Conservation (phyloP, 2,797 vertebrate species). For the Phyllotis vaccarum region DNA sequence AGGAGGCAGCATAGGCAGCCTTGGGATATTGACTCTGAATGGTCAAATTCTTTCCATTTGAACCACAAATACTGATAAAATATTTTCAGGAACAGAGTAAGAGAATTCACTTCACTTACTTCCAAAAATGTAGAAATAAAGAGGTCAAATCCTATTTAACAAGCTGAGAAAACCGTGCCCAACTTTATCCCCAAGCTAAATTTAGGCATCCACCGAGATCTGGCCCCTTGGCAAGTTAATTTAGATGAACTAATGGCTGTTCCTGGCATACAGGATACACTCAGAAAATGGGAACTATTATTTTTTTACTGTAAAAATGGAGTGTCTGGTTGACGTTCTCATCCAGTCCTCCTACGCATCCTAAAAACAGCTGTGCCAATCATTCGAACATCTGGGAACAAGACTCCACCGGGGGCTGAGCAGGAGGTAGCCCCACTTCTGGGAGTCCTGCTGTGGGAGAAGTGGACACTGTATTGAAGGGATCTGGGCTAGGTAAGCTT, state of each 20-base stretch:
- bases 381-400: slow-evolving; percentile 74
- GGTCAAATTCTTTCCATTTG: slow-evolving; percentile 77
- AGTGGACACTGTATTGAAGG: not conserved
- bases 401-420: not conserved
- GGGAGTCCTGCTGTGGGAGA: not conserved
- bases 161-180: slow-evolving; percentile 70
- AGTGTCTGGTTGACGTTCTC: slow-evolving; percentile 64
- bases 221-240: slow-evolving; percentile 72
- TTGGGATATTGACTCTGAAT: slow-evolving; percentile 35
- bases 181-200: slow-evolving; percentile 75
- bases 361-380: slow-evolving; percentile 71
- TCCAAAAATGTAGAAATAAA: slow-evolving; percentile 75
- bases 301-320: slow-evolving; percentile 73
- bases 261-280: slow-evolving; percentile 74
- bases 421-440: not conserved
- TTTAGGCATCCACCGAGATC: slow-evolving; percentile 71
- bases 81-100: slow-evolving; percentile 73
- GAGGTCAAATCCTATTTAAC: slow-evolving; percentile 73
- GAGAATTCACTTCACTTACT: slow-evolving; percentile 71
- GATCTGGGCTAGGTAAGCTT: not conserved
- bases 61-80: slow-evolving; percentile 81
- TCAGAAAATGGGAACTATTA: slow-evolving; percentile 72
- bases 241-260: slow-evolving; percentile 78
- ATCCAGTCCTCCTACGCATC: slow-evolving; percentile 63
- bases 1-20: slow-evolving; percentile 55